Base-by-base conservation (phyloP, 2,113 vertebrate species). In the Labrus mixtus region DNA sequence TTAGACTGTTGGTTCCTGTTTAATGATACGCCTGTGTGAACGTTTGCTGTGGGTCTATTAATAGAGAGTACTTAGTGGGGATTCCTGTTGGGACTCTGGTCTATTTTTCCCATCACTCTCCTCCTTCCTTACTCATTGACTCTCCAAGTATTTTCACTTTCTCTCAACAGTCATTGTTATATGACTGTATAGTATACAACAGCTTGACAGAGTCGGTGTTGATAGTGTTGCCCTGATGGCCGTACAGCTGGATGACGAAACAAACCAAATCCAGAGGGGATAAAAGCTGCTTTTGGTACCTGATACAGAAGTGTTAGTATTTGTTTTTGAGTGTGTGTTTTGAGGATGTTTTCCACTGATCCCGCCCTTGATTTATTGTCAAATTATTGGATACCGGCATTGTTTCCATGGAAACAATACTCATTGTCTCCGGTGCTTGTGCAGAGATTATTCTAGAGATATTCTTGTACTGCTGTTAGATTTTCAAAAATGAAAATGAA, bases 341-440 rank as follows among this genome's bases (percentile, higher is more conserved):
- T 33, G 29, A 33, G 6, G 29, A 33, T 33, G 6, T 45, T 69
- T 25, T 62, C 45, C 1, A 69, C 46, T 78, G 55, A 88, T 71
- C 81, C 57, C 45, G 15, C 51, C 67, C 46, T 73, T 78, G 58
- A 82, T 86, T 86, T 78, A 76, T 82, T 84, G 76, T 76, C 29
- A 3, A 76, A 83, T 77, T 73, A 76, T 76, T 73, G 53, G 56
- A 56, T 11, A 55, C 73, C 16, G 25, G 46, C 23, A 65, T 80
- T 73, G 84, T 83, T 85, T 82, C 84, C 73, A 90, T 87, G 70
- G 77, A 79, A 85, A 88, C 84, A 75, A 57, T 60, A 25, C 41
- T 81, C 48, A 55, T 57, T 36, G 29, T 76, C 62, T 86, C 43
- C 39, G 16, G 37, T 50, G 70, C 59, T 55, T 77, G 69, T 74